These are phyloP conservation scores for Gnathonemus longibarbis DNA, from an alignment of 2,113 vertebrate species.

Conservation along the genomic window DNA sequence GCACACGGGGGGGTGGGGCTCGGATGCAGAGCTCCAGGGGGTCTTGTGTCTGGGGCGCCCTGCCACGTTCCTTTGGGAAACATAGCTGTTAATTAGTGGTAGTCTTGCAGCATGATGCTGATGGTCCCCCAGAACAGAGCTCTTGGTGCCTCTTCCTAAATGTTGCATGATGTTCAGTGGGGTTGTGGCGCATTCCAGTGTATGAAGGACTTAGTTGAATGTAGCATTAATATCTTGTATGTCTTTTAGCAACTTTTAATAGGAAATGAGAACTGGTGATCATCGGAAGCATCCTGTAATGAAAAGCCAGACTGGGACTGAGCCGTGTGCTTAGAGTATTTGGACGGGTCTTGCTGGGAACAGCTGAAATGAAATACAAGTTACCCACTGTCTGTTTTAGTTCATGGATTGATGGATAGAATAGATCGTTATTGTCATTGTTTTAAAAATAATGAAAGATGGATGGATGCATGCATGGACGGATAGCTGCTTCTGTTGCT, in stretches of 20 bases:
- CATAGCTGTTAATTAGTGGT: not conserved
- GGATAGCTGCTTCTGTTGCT: not conserved
- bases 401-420: not conserved
- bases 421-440: not conserved
- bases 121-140: not conserved
- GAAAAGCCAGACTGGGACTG: not conserved
- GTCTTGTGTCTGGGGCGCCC: not conserved
- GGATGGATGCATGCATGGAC: not conserved
- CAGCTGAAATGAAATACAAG: not conserved
- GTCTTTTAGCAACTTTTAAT: not conserved
- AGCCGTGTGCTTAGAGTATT: not conserved
- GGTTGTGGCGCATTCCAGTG: not conserved
- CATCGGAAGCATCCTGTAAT: not conserved
- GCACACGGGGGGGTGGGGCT: not conserved
- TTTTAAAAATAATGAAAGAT: not conserved
- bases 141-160: not conserved
- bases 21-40: not conserved
- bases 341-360: not conserved
- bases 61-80: not conserved
- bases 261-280: not conserved
- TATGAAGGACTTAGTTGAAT: not conserved
- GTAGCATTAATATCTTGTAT: not conserved
- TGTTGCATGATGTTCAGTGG: not conserved
- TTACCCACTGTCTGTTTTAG: not conserved
- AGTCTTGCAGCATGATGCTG: not conserved